These are phyloP conservation scores for Hippopotamus amphibius DNA, from an alignment of 2,113 vertebrate species.

Conservation along the genomic window DNA sequence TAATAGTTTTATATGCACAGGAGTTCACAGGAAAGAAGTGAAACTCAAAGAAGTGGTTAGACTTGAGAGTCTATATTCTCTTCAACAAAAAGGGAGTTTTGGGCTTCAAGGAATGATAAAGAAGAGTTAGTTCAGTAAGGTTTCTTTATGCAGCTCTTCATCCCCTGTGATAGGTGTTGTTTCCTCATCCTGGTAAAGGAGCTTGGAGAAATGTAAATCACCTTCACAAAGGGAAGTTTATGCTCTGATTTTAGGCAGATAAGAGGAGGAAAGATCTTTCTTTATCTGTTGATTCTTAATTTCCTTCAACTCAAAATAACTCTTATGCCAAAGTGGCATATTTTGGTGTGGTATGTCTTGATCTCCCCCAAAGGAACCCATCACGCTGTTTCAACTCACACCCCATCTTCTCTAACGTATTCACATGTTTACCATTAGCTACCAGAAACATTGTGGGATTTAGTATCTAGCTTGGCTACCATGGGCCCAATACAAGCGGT, in stretches of 20 bases:
- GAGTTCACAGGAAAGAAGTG: background rate
- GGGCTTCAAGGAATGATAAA: background rate
- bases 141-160: background rate
- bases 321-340: background rate
- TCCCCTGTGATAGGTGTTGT: background rate
- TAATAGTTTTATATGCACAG: background rate
- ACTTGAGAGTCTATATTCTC: background rate
- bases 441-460: background rate
- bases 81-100: background rate
- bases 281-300: background rate
- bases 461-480: background rate
- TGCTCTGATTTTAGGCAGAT: background rate
- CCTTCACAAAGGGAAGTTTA: background rate
- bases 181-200: background rate
- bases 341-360: background rate
- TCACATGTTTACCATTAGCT: background rate
- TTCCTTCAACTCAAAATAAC: background rate
- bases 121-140: no score
- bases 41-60: background rate
- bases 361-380: background rate
- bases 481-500: background rate
- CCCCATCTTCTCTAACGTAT: no score
- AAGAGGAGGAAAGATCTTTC: background rate
- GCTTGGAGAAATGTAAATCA: background rate
- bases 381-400: background rate